Evolutionary conservation across 1,140 invertebrate genomes (phyloP).

Genomic region (Caenorhabditis latens): DNA sequence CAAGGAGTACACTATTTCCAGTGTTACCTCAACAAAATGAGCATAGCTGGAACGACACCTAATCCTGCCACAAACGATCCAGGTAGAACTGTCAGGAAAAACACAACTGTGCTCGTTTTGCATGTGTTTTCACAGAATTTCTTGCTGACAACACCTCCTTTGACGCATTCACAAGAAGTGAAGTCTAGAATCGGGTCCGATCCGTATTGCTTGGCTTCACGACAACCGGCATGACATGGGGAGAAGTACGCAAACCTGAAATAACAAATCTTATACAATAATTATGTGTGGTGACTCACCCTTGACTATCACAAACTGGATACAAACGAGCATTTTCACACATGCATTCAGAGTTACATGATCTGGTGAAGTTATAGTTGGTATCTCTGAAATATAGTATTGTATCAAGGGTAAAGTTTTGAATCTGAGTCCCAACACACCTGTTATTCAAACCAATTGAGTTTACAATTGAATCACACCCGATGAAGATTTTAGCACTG

Average conservation of each 20-base stretch:
- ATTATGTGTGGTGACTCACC: conserved; percentile 24
- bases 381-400: conserved; percentile 62
- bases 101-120: conserved; percentile 62
- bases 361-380: conserved; percentile 74
- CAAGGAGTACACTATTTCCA: neutral
- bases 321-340: conserved; percentile 74
- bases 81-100: conserved; percentile 73
- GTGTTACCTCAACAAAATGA: conserved; percentile 64
- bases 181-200: conserved; percentile 69
- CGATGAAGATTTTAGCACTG: conserved; percentile 71
- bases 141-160: conserved; percentile 71
- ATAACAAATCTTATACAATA: neutral
- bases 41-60: conserved; percentile 65
- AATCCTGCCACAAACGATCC: conserved; percentile 70
- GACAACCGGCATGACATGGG: conserved; percentile 76
- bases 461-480: conserved; percentile 74
- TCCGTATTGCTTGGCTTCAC: conserved; percentile 65
- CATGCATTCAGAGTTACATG: conserved; percentile 71
- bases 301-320: conserved; percentile 73
- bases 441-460: conserved; percentile 66
- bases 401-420: neutral
- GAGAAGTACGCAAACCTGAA: conserved; percentile 70
- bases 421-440: neutral
- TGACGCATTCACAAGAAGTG: conserved; percentile 72
- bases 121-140: conserved; percentile 72